Percentiles rank a stretch among this genome's conserved stretches.
Evolutionary conservation across 2,797 vertebrate species (phyloP).

Genomic region (Apogon hyalosoma): DNA sequence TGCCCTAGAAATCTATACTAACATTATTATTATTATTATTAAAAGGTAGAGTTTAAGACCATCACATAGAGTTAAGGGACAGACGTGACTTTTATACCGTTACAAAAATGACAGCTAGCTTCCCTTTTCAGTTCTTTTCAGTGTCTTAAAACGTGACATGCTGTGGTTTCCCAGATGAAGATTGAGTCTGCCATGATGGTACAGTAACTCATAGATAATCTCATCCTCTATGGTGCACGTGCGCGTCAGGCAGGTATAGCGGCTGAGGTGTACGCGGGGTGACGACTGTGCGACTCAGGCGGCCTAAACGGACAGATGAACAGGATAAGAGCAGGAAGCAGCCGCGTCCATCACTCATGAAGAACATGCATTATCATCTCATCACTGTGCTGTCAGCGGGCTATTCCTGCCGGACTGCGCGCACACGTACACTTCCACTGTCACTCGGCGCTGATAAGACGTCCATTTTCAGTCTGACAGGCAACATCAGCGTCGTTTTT

Average conservation of each 20-base stretch:
- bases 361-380: conserved; percentile 61
- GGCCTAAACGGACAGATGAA: conserved; percentile 53
- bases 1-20: too few relatives aligned
- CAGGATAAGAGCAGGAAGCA: conserved; percentile 48
- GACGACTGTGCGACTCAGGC: conserved; percentile 30
- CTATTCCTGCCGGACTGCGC: not conserved
- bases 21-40: too few relatives aligned
- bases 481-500: conserved; percentile 32
- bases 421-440: conserved; percentile 36
- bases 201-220: not conserved
- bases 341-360: conserved; percentile 47
- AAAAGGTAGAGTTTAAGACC: not conserved
- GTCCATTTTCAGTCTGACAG: conserved; percentile 54
- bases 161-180: not conserved
- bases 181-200: not conserved
- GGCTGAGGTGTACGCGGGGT: not conserved
- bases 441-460: conserved; percentile 56
- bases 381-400: conserved; percentile 62
- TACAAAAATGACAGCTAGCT: not conserved
- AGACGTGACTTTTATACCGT: too few relatives aligned
- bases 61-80: too few relatives aligned
- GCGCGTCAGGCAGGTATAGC: conserved; percentile 17
- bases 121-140: not conserved
- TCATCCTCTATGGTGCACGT: too few relatives aligned
- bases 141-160: not conserved